A percentile compares a stretch with the other conserved stretches of the same genome.
Evolutionary conservation across 2,797 vertebrate genomes (phyloP).

Genomic region (Myotis findleyi): DNA sequence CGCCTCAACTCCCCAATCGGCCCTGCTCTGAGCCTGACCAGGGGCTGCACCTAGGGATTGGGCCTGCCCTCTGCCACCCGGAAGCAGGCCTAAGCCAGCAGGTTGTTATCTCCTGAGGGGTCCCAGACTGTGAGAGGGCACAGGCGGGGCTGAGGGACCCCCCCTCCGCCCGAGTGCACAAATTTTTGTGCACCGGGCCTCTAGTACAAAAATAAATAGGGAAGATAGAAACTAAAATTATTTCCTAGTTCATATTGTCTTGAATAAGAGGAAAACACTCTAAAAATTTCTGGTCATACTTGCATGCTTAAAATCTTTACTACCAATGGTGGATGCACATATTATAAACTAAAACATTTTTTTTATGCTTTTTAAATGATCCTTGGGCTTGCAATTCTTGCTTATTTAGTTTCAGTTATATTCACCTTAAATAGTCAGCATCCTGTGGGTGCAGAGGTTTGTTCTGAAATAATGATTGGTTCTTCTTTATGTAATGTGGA

Average conservation of each 20-base stretch:
- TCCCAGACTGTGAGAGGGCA: no score
- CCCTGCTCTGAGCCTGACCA: no score
- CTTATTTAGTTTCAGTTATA: neutral
- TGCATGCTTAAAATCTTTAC: slow-evolving; percentile 53
- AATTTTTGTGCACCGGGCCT: no score
- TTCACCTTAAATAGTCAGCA: slow-evolving; percentile 28
- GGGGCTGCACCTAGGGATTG: no score
- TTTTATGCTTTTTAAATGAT: slow-evolving; percentile 25
- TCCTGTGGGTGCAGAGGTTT: neutral
- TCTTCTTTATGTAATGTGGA: slow-evolving; percentile 26
- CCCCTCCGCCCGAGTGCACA: no score
- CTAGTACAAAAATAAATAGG: slow-evolving; percentile 33
- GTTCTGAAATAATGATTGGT: slow-evolving; percentile 15
- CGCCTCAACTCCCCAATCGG: no score
- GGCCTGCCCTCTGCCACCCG: no score
- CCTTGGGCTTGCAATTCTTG: slow-evolving; percentile 11
- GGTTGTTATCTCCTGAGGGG: no score
- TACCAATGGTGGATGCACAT: neutral
- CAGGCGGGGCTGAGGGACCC: no score
- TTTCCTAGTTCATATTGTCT: neutral
- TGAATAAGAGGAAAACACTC: slow-evolving; percentile 35
- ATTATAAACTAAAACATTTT: slow-evolving; percentile 43
- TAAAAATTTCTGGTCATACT: slow-evolving; percentile 21
- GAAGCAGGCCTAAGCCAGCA: no score
- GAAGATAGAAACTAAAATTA: slow-evolving; percentile 41